Base-by-base conservation (phyloP, 2,113 vertebrate genomes). In the Hippocampus barbouri region DNA sequence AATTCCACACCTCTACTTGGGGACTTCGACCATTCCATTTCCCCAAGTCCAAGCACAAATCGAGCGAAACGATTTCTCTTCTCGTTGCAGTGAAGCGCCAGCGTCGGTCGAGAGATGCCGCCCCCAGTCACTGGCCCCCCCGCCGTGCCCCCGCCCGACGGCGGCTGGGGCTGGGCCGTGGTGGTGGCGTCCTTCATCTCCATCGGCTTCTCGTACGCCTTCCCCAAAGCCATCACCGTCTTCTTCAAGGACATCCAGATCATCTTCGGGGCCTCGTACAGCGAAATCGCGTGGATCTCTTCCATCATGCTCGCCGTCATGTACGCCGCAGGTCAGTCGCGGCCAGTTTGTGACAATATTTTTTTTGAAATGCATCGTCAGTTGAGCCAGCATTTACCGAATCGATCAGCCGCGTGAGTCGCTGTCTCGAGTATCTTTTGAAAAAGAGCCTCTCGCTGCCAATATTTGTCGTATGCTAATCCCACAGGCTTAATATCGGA, bases 291-390 rank as follows among this genome's bases (percentile, higher is more conserved):
- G 1, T 97, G 96, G 97, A 98, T 99, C 89, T 98, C 97, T 59
- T 98, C 96, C 0, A 98, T 98, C 84, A 99, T 98, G 95, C 87
- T 98, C 18, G 96, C 97, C 18, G 94, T 98, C 82, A 99, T 98
- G 96, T 98, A 98, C n/a, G 97, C 95, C 69, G 96, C 96, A 93
- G 97, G 97, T 98, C 92, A 93, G 92, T 62, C 40, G 18, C 18
- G 3, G 9, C n/a, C 47, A 18, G 1, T 51, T 51, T 16, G 15
- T 1, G 16, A 18, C 47, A 0, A 45, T 14, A 0, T 38, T 38
- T 38, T 38, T 38, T 38, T 38, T 38, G 25, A 25, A 38, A 38
- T 38, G 34, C 34, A 38, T 38, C 34, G 5, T 38, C 34, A 38
- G 34, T 43, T 43, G 8, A 47, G 14, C 11, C 4, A 47, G 45